Evolutionary conservation across 1,140 invertebrate genomes (phyloP), one percentile per base, ranked within the genome.

Genomic region (Pissodes strobi): DNA sequence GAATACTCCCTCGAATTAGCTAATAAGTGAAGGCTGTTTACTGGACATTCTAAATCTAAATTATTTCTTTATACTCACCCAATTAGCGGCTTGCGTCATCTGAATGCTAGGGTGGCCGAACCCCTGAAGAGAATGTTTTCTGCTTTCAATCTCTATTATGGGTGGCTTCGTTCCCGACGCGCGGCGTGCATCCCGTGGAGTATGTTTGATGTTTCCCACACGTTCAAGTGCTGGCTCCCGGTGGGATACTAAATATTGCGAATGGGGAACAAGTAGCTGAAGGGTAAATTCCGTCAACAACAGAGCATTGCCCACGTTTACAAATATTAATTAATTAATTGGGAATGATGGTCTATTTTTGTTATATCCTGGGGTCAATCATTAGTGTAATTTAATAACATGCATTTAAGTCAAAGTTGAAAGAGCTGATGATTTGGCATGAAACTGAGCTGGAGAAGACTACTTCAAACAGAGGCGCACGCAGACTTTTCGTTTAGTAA

Each of bases 171-270:
- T 72, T 65, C 38, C 52, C 5, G 48, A 60, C 70, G 69, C 64
- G 43, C 49, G 51, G n/a, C 55, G 30, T 15, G 52, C 12, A 30
- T 55, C 70, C 70, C 66, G 68, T 61, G 48, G 70, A 48, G 66
- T 56, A 58, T 70, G 70, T 72, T 72, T 70, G 68, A 66, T 72
- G 66, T 72, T 72, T 72, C 70, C 70, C 70, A 72, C 70, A 72
- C 70, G 69, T 67, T 72, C 68, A 69, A 72, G 70, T 72, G 70
- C 69, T 60, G 63, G 17, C 53, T 72, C 64, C 66, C 57, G 55
- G 57, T 68, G 68, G 57, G 63, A 68, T 57, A 34, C 51, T 58
- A 52, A 58, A 58, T 30, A 55, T 58, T 49, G 43, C 13, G 22
- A 41, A 46, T 25, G 30, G 38, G 55, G 39, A 34, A 21, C 17